Percentiles rank a stretch among this genome's conserved stretches.
phyloP scores from a whole-genome alignment of 2,797 vertebrate genomes.

The Zalophus californianus region DNA sequence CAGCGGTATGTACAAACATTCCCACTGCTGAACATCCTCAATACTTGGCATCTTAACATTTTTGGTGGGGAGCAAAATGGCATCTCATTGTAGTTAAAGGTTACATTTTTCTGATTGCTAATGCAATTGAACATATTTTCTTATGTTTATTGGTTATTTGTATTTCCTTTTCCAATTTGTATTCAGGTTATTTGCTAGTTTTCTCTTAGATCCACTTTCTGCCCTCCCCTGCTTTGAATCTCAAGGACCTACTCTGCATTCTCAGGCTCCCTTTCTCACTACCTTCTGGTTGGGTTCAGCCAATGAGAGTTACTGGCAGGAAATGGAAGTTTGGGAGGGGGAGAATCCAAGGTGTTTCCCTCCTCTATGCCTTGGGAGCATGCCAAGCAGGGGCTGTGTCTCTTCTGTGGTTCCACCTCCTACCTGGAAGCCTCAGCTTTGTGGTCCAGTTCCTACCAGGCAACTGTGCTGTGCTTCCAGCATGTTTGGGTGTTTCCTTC shows the following conservation, averaged over 20 bases:
- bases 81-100: background rate
- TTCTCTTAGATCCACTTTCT: background rate
- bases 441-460: background rate
- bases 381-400: background rate
- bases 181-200: background rate
- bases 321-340: background rate
- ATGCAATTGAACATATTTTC: background rate
- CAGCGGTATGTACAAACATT: background rate
- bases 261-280: background rate
- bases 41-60: background rate
- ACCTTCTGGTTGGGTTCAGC: background rate
- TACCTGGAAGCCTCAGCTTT: background rate
- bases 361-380: background rate
- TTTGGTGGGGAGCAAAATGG: background rate
- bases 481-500: background rate
- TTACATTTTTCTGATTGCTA: constrained; percentile 35
- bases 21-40: background rate
- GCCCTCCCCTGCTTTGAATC: background rate
- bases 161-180: constrained; percentile 29
- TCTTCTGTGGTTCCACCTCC: background rate
- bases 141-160: constrained; percentile 16
- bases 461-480: background rate
- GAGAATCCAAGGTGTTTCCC: background rate
- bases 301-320: background rate
- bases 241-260: background rate